Percentiles rank a stretch among this genome's conserved stretches.
phyloP scores from a whole-genome alignment of 2,113 vertebrate species.

The Scomber colias region DNA sequence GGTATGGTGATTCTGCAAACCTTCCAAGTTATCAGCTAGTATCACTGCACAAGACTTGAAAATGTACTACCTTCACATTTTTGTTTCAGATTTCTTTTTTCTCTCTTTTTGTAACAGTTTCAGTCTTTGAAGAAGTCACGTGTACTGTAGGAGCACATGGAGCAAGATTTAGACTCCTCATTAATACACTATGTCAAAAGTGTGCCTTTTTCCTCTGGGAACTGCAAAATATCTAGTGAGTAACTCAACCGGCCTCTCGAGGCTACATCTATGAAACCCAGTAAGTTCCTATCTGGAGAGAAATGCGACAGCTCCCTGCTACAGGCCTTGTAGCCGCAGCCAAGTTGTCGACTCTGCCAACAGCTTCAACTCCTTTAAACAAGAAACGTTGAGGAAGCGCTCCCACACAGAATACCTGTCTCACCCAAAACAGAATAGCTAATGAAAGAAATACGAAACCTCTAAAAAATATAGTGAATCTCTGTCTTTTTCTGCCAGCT shows the following conservation, averaged over 20 bases:
- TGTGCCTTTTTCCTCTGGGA: slow-evolving; percentile 31
- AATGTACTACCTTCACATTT: not conserved
- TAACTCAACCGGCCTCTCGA: slow-evolving; percentile 18
- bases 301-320: slow-evolving; percentile 57
- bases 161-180: slow-evolving; percentile 41
- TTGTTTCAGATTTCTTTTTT: not conserved
- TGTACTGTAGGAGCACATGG: not conserved
- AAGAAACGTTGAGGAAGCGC: slow-evolving; percentile 57
- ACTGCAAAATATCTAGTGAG: slow-evolving; percentile 14
- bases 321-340: slow-evolving; percentile 31
- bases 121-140: slow-evolving; percentile 1
- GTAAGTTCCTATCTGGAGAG: slow-evolving; percentile 47
- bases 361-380: slow-evolving; percentile 45
- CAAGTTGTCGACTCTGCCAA: slow-evolving; percentile 70
- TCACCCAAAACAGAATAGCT: slow-evolving; percentile 36
- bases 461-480: slow-evolving; percentile 17
- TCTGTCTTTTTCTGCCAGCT: slow-evolving; percentile 12
- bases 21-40: not conserved
- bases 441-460: slow-evolving; percentile 47
- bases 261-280: slow-evolving; percentile 47
- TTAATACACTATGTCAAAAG: slow-evolving; percentile 57
- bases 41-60: not conserved
- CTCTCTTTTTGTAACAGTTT: not conserved
- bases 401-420: slow-evolving; percentile 23
- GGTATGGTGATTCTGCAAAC: too few species aligned